Evolutionary conservation across 2,888 invertebrate genomes (phyloP), one percentile per base, ranked within the genome.

Genomic region (Eucera pruinosa): DNA sequence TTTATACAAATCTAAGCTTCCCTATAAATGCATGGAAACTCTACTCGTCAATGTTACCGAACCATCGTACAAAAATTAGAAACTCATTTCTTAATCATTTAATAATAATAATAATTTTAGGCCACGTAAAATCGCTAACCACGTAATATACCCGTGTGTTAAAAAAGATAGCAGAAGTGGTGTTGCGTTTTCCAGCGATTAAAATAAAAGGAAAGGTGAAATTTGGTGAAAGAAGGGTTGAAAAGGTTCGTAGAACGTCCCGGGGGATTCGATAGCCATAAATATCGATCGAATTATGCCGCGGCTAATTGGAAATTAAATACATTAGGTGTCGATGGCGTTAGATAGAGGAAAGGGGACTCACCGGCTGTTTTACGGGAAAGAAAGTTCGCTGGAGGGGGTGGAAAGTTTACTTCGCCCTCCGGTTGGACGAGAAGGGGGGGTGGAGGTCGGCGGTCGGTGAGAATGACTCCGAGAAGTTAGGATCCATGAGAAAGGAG

Each of bases 391-490:
- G 79, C 79, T 80, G 36, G 52, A 47, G 68, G 39, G 69, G 86
- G 87, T 86, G 82, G 86, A 88, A 90, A 90, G 89, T 90, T 90
- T 89, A 86, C 86, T 81, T 81, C 81, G 82, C 57, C 62, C 45
- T 15, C 78, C n/a, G n/a, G 55, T 57, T 55, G 60, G 82, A 79
- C 73, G 82, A 73, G 82, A 75, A 86, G 87, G 87, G 25, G 86
- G 20, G 25, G 23, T 7, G 25, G 81, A 70, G 80, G 82, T 70
- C 73, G 84, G 86, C 73, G 85, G 87, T 84, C 84, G 87, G 82
- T 82, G 87, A 88, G 88, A 90, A 89, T 88, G 89, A 89, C 87
- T 87, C 86, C 84, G 83, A 86, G 89, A 89, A 89, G 88, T 90
- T 89, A 86, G 87, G 87, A 87, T 88, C 89, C 87, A 70, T 78